Evolutionary conservation across 53 echinoderm and acorn worm genomes (phyloP), one percentile per base, ranked within the genome.

Genomic region (Temnopleurus reevesii): DNA sequence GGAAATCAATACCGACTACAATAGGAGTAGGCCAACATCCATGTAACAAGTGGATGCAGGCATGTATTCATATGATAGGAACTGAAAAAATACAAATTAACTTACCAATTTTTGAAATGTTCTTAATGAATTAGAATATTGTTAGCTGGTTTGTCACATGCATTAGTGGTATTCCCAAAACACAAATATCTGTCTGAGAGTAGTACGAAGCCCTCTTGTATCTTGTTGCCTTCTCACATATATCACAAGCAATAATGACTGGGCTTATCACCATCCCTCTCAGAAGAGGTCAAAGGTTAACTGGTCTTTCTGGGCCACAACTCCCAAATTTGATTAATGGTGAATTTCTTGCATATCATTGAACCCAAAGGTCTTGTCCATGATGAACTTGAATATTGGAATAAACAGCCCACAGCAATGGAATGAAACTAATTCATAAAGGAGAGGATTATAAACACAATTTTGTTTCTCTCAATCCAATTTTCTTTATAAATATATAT

Each of bases 231-330:
- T 71, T 8, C 38, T 38, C 71, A 71, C 71, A 71, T 71, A 71
- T 71, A 71, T 71, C 71, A 71, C 71, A 31, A 41, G 71, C 15
- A 71, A 71, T 79, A 49, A 79, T 49, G 79, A 79, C 79, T 29
- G 30, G 27, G 26, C 79, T 79, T 79, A 79, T 79, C 79, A 86
- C 51, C 61, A 34, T 36, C 59, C 86, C 59, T 86, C 51, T 86
- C 45, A 59, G 46, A 26, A 61, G 10, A 60, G 86, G 86, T 86
- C 86, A 86, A 86, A 59, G 86, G 86, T 86, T 86, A 86, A 86
- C 86, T 86, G 86, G 86, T 38, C 86, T 46, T 86, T 86, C 45
- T 59, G 51, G 86, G 55, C 61, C 60, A 45, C 24, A 85, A 19
- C 60, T 29, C 4, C 36, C 45, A 34, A 83, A 34, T 55, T 83